Evolutionary conservation across 2,888 invertebrate species (phyloP), one percentile per base, ranked within the genome.

Genomic region (Apocheima hispidaria): DNA sequence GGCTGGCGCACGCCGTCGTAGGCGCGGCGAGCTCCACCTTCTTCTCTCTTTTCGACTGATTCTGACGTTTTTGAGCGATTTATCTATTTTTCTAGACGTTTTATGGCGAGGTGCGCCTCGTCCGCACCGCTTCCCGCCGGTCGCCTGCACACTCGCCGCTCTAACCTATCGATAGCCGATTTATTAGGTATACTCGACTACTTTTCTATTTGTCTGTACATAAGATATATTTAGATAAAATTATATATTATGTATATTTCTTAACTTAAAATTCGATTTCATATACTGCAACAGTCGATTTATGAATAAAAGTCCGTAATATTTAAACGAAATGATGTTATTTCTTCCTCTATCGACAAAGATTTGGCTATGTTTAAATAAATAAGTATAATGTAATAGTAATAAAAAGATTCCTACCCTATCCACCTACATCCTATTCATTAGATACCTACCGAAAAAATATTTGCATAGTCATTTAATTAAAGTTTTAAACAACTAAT

Each of bases 21-120:
- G 52, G 36, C 38, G 73, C 72, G 75, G 84, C 77, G 74, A 72
- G 79, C 77, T 80, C 82, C 81, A 82, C 73, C 78, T 82, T 85
- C 84, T 86, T 87, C 88, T 88, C 83, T 88, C 85, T 82, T 90
- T 85, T 90, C 89, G 92, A 92, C 92, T 92, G 92, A 92, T 75
- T 86, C 90, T 91, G 88, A 91, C 88, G 84, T 90, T 92, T 92
- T 92, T 92, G 92, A 92, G 83, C 92, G 90, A 92, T 92, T 92
- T 92, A 92, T 92, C 92, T 92, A 92, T 92, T 92, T 92, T 92
- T 92, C 92, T 92, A 92, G 83, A 90, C 85, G 85, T 91, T 92
- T 92, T 92, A 90, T 83, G 92, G 91, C 90, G 92, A 88, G 90
- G 89, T 87, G 90, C 87, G 87, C 81, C 92, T 90, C 89, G 91